These are phyloP conservation scores for Urocyon cinereoargenteus DNA, from an alignment of 2,797 vertebrate genomes.

Conservation along the genomic window DNA sequence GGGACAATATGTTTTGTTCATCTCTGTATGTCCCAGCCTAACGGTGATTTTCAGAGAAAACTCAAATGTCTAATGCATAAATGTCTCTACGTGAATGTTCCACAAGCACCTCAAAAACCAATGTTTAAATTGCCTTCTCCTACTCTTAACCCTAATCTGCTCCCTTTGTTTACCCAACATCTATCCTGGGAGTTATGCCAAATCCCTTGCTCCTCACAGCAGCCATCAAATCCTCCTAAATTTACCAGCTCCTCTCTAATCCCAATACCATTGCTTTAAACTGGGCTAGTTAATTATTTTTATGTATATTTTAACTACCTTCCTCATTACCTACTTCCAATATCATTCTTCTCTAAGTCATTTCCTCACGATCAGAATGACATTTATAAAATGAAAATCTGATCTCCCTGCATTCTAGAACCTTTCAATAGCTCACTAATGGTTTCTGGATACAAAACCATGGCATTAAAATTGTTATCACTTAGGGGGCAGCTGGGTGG, in stretches of 20 bases:
- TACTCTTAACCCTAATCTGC: background rate
- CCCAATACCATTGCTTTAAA: background rate
- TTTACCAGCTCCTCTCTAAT: background rate
- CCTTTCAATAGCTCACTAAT: background rate
- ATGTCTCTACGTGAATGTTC: background rate
- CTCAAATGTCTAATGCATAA: background rate
- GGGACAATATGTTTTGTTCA: background rate
- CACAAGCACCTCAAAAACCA: background rate
- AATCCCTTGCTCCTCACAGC: background rate
- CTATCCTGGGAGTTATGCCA: background rate
- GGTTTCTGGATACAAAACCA: background rate
- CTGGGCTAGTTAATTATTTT: background rate
- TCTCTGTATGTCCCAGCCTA: background rate
- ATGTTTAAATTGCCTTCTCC: background rate
- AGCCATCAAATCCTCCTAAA: background rate
- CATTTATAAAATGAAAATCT: slow-evolving; percentile 42
- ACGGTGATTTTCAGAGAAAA: background rate
- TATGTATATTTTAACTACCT: background rate
- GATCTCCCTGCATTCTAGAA: background rate
- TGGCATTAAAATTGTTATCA: background rate
- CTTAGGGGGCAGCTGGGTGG: too few species aligned
- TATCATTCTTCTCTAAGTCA: background rate
- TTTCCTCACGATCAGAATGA: background rate
- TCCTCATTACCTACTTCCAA: background rate
- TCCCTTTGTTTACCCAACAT: background rate